phyloP scores from a whole-genome alignment of 2,888 invertebrate species.

The Rhodophaea formosa region DNA sequence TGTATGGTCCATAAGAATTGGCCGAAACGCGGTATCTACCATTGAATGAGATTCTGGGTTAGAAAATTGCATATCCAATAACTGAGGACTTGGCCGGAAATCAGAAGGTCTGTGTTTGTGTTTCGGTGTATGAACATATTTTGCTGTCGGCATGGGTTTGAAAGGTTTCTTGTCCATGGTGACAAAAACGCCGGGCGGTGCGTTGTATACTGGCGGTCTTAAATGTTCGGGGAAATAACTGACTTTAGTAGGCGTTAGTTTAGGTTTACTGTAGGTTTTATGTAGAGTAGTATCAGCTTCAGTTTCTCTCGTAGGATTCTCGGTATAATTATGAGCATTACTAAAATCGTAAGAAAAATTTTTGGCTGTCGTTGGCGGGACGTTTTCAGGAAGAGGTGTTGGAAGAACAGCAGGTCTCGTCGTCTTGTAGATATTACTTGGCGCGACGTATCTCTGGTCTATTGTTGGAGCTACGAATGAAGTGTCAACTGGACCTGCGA shows the following conservation, averaged over 20 bases:
- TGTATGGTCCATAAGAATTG: slow-evolving; percentile 48
- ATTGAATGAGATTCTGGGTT: slow-evolving; percentile 34
- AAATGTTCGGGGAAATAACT: slow-evolving; percentile 62
- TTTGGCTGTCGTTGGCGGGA: slow-evolving; percentile 30
- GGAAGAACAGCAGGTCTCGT: slow-evolving; percentile 61
- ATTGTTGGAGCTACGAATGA: slow-evolving; percentile 37
- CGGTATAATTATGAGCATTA: slow-evolving; percentile 39
- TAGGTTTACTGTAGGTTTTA: slow-evolving; percentile 47
- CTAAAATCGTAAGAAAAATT: slow-evolving; percentile 45
- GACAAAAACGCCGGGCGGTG: slow-evolving; percentile 71
- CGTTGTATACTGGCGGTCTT: slow-evolving; percentile 69
- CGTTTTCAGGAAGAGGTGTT: slow-evolving; percentile 41
- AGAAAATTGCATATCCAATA: slow-evolving; percentile 57
- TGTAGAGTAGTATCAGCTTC: slow-evolving; percentile 41
- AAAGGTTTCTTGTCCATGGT: slow-evolving; percentile 76
- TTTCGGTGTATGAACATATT: slow-evolving; percentile 47
- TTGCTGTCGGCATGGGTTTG: slow-evolving; percentile 74
- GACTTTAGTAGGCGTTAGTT: slow-evolving; percentile 47
- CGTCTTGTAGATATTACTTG: slow-evolving; percentile 50
- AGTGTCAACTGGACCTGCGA: slow-evolving; percentile 39
- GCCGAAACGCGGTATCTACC: slow-evolving; percentile 62
- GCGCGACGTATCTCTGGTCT: slow-evolving; percentile 47
- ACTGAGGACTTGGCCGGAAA: slow-evolving; percentile 70
- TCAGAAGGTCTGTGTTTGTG: slow-evolving; percentile 53
- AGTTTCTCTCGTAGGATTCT: slow-evolving; percentile 47